Base-by-base conservation (phyloP, 2,888 invertebrate genomes). In the Maniola hyperantus region DNA sequence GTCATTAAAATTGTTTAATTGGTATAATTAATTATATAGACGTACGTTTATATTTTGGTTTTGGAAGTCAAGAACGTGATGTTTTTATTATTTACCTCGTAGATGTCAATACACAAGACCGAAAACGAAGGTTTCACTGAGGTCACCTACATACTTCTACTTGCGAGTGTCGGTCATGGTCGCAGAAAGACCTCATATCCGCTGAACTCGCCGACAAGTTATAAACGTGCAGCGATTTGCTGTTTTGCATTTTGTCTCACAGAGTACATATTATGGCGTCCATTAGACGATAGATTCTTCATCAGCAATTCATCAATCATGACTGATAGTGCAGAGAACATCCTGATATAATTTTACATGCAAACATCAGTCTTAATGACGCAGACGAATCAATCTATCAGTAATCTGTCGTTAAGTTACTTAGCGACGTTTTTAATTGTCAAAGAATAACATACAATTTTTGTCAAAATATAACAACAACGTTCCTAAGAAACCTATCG, bases 131-230 rank as follows among this genome's bases (percentile, higher is more conserved):
- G 88, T 87, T 81, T 73, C 73, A 72, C 73, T 82, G 84, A 91
- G 91, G 91, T 90, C 89, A 90, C 89, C 89, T 89, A 88, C 88
- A 87, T 90, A 84, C 86, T 83, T 77, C 79, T 80, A 79, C 78
- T 79, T 77, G 77, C 79, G 77, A 76, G 85, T 84, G 76, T 79
- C 81, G 91, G 91, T 91, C 91, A 91, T 77, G 91, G 91, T 76
- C 88, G 76, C 76, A 73, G 73, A 74, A 76, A 84, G 83, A 84
- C 84, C 85, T 85, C 87, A 84, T 78, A 83, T 82, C 82, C 82
- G 82, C 71, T 71, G 78, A 70, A 65, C 65, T 58, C 33, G 33
- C 13, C 46, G 53, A 5, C 68, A 79, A 82, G 76, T 66, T 60
- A 77, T 6, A 71, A 69, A 65, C 71, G 71, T 62, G 20, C 26